phyloP scores from a whole-genome alignment of 2,113 vertebrate species.

The Emydura subglobosa region DNA sequence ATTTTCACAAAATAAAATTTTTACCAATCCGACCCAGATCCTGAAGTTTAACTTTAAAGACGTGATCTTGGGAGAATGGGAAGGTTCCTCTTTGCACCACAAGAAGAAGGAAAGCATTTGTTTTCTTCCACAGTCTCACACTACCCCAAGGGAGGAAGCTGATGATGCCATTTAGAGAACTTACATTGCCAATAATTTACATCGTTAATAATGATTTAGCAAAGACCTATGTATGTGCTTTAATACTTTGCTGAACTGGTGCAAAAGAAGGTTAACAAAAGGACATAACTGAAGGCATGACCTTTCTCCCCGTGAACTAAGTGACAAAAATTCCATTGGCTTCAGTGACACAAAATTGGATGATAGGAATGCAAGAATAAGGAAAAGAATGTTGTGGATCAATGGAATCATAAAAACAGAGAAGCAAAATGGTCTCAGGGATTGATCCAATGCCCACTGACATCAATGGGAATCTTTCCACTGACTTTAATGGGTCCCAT shows the following conservation, averaged over 20 bases:
- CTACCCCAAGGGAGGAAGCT: neutral
- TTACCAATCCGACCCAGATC: neutral
- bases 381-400: neutral
- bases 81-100: neutral
- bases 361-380: neutral
- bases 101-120: neutral
- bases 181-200: neutral
- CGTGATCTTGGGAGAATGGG: neutral
- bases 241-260: neutral
- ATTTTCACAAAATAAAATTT: neutral
- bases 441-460: neutral
- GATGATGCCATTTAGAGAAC: neutral
- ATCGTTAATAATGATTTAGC: neutral
- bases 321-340: neutral
- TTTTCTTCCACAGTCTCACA: neutral
- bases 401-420: neutral
- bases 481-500: neutral
- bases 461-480: neutral
- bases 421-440: neutral
- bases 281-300: neutral
- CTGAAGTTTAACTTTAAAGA: neutral
- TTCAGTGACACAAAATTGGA: neutral
- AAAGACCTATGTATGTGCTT: neutral
- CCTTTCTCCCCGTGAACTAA: neutral
- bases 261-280: neutral